Conservation (phyloP, 2,797 vertebrate species). For the Anisognathus igniventris region DNA sequence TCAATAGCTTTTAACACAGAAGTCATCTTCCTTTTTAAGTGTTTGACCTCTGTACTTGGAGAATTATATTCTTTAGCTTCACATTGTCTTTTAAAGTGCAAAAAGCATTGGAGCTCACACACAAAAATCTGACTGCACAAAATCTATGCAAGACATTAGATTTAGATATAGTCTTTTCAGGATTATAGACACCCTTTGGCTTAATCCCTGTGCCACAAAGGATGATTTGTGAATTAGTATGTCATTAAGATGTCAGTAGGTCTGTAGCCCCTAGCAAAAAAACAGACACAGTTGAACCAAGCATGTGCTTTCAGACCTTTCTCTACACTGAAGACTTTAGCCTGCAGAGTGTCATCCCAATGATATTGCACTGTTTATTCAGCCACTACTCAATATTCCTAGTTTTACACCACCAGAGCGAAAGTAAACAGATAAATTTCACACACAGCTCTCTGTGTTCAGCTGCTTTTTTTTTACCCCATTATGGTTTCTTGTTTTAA, state of each 20-base stretch:
- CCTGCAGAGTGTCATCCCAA: background rate
- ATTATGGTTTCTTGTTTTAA: background rate
- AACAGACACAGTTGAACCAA: background rate
- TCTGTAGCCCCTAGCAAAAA: background rate
- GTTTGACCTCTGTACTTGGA: background rate
- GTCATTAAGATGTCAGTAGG: background rate
- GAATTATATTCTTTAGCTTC: background rate
- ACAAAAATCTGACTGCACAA: background rate
- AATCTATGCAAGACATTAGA: background rate
- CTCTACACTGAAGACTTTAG: background rate
- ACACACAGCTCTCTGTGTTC: background rate
- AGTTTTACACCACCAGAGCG: background rate
- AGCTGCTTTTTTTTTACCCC: background rate
- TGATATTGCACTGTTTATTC: background rate
- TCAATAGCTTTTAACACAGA: background rate
- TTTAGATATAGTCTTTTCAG: background rate
- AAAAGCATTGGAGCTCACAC: background rate
- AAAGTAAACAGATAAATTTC: background rate
- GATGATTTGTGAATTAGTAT: background rate
- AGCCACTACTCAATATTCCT: background rate
- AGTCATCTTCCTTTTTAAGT: background rate
- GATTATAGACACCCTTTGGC: background rate
- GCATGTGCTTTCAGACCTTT: background rate
- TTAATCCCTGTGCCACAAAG: slow-evolving; percentile 1
- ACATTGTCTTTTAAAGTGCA: background rate